Percentiles rank a stretch among this genome's conserved stretches.
Evolutionary conservation across 2,113 vertebrate species (phyloP).

Genomic region (Tinamus guttatus): DNA sequence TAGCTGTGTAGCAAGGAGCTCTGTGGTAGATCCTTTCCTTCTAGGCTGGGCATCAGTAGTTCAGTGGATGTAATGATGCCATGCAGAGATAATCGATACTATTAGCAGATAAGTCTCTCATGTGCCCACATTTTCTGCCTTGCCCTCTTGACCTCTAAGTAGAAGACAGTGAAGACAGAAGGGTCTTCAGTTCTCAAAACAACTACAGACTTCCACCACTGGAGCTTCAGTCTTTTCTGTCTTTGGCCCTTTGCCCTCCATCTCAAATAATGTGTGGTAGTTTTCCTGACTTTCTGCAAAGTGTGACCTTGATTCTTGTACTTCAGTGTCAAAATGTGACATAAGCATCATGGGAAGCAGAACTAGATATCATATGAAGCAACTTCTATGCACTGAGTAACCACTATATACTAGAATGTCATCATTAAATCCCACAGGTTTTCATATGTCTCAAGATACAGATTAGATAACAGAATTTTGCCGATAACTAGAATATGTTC

Average conservation of each 20-base stretch:
- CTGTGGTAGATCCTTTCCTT: background rate
- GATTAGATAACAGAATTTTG: background rate
- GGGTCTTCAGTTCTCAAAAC: background rate
- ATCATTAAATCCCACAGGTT: background rate
- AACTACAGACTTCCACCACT: background rate
- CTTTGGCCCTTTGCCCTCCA: background rate
- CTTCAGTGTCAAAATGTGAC: background rate
- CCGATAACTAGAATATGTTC: background rate
- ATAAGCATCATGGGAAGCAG: background rate
- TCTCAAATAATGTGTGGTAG: background rate
- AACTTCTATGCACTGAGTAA: background rate
- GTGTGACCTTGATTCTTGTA: background rate
- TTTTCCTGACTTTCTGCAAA: background rate
- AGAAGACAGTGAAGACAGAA: background rate
- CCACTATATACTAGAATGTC: background rate
- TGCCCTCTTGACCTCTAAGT: background rate
- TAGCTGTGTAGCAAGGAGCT: background rate
- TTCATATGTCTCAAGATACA: background rate
- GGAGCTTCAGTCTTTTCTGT: background rate
- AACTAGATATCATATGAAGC: background rate
- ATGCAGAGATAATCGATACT: accelerated
- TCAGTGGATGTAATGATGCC: background rate
- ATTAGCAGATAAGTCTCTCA: background rate
- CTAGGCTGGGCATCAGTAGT: background rate
- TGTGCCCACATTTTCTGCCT: background rate